These are phyloP conservation scores for Cyanoramphus novaezelandiae DNA, from an alignment of 2,113 vertebrate species.

Conservation along the genomic window DNA sequence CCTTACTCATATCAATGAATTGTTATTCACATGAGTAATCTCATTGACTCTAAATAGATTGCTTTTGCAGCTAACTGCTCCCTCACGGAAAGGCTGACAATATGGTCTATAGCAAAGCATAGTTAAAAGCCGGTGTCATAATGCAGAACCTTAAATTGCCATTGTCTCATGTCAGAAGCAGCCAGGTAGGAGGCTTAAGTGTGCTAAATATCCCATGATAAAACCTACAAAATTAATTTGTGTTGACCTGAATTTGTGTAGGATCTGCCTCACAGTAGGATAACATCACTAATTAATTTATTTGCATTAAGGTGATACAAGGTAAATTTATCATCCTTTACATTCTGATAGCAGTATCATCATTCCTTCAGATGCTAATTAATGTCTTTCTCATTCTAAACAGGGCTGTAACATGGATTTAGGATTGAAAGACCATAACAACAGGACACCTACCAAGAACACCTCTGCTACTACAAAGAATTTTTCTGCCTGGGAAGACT, in stretches of 20 bases:
- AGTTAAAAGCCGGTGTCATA: not conserved
- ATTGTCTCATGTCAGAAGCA: not conserved
- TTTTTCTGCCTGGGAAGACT: conserved; percentile 82
- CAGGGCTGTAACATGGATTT: conserved; percentile 79
- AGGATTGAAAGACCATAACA: conserved; percentile 60
- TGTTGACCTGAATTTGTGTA: not conserved
- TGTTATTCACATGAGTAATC: conserved; percentile 29
- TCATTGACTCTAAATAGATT: not conserved
- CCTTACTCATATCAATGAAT: conserved; percentile 13
- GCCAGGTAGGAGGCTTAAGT: not conserved
- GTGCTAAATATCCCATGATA: not conserved
- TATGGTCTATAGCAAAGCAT: not conserved
- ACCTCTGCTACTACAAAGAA: conserved; percentile 57
- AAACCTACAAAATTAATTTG: not conserved
- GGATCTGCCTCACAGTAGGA: not conserved
- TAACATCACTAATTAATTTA: not conserved
- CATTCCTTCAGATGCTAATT: conserved; percentile 35
- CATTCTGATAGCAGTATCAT: not conserved
- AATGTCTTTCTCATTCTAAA: conserved; percentile 50
- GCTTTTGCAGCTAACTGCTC: not conserved
- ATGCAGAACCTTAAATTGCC: not conserved
- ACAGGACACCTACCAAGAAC: conserved; percentile 69
- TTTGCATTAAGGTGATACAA: not conserved
- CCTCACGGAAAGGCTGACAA: not conserved
- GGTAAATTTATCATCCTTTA: not conserved